Conservation (phyloP, 1,140 invertebrate species). For the Drosophila suzukii region DNA sequence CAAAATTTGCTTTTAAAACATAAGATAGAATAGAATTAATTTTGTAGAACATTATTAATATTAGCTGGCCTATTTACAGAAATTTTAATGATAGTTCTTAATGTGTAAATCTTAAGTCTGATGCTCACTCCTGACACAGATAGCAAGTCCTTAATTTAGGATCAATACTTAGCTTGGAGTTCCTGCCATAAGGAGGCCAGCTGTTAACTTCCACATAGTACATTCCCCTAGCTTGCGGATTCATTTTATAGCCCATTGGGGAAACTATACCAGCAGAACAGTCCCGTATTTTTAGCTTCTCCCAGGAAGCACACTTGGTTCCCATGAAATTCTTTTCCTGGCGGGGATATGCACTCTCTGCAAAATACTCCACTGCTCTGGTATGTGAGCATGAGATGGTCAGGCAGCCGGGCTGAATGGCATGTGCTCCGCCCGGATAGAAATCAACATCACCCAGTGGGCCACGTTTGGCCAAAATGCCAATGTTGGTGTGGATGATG, state of each 20-base stretch:
- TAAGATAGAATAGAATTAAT: too few species aligned
- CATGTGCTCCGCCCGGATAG: conserved; percentile 86
- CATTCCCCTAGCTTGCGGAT: conserved; percentile 55
- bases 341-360: conserved; percentile 85
- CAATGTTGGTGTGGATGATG: conserved; percentile 90
- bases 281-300: conserved; percentile 27
- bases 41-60: not conserved
- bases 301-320: conserved; percentile 61
- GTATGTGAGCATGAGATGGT: conserved; percentile 87
- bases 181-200: conserved; percentile 60
- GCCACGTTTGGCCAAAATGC: conserved; percentile 86
- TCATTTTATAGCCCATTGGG: conserved; percentile 69
- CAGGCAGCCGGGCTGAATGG: conserved; percentile 85
- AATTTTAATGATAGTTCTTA: not conserved
- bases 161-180: conserved; percentile 1
- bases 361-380: conserved; percentile 87
- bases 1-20: not conserved
- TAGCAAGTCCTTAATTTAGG: conserved; percentile 2
- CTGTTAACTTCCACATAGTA: conserved; percentile 68
- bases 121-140: conserved; percentile 10
- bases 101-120: not conserved
- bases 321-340: conserved; percentile 68
- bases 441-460: conserved; percentile 89
- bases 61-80: not conserved
- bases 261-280: conserved; percentile 33